Evolutionary conservation across 2,797 vertebrate genomes (phyloP).

Genomic region (Pseudomugil tenellus): DNA sequence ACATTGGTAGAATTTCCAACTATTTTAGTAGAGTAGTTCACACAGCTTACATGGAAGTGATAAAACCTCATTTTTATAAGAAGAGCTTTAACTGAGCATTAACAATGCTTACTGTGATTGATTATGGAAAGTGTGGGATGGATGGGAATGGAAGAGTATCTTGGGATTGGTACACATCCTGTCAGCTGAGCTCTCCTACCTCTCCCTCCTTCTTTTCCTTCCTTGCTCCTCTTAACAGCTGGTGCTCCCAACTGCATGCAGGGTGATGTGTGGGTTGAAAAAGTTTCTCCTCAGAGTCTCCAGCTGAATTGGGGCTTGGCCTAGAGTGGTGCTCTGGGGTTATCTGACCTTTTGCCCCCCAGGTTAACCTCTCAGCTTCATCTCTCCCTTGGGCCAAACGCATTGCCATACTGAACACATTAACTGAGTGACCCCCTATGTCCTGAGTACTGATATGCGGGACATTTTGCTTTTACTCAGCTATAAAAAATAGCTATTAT

Average conservation of each 20-base stretch:
- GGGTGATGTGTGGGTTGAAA: slow-evolving; percentile 64
- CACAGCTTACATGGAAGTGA: not conserved
- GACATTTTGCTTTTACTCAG: slow-evolving; percentile 39
- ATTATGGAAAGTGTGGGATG: slow-evolving; percentile 48
- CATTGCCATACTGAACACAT: slow-evolving; percentile 74
- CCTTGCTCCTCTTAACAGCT: slow-evolving; percentile 57
- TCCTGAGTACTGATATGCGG: slow-evolving; percentile 45
- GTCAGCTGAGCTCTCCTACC: slow-evolving; percentile 65
- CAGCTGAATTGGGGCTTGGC: slow-evolving; percentile 67
- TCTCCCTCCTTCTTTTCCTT: slow-evolving; percentile 28
- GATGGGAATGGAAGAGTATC: slow-evolving; percentile 48
- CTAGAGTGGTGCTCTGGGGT: slow-evolving; percentile 59
- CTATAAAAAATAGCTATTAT: slow-evolving; percentile 35
- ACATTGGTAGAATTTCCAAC: slow-evolving; percentile 39
- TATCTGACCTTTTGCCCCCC: slow-evolving; percentile 55
- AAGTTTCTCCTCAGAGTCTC: slow-evolving; percentile 59
- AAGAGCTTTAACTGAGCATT: slow-evolving; percentile 23
- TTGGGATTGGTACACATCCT: slow-evolving; percentile 70
- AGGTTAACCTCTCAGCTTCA: slow-evolving; percentile 72
- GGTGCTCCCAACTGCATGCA: slow-evolving; percentile 51
- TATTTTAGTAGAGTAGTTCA: slow-evolving; percentile 39
- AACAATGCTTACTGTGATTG: slow-evolving; percentile 33
- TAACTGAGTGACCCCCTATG: slow-evolving; percentile 66
- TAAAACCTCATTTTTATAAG: slow-evolving; percentile 11
- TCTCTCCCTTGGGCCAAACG: slow-evolving; percentile 66